phyloP scores from a whole-genome alignment of 2,797 vertebrate species.

The Coracias cyanogaster region DNA sequence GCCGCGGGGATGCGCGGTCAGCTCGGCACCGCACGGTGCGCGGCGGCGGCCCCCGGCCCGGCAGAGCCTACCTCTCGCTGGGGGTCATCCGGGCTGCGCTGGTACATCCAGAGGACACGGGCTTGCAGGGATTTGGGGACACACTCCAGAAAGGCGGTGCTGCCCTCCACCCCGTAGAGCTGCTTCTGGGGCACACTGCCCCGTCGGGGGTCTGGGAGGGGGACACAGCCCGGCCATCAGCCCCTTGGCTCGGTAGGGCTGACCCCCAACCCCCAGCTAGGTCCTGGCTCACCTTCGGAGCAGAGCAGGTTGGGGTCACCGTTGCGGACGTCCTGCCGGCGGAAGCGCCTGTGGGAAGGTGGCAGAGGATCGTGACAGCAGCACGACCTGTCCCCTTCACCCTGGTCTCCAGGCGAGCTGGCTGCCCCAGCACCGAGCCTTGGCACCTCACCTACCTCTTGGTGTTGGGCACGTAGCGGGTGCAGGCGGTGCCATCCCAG shows the following conservation, averaged over 20 bases:
- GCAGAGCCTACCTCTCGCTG: slow-evolving; percentile 84
- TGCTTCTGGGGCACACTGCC: slow-evolving; percentile 86
- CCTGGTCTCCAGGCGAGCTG: rapidly evolving
- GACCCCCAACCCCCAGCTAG: rapidly evolving
- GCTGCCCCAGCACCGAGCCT: rapidly evolving
- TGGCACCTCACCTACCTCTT: slow-evolving; percentile 81
- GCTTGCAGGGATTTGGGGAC: slow-evolving; percentile 92
- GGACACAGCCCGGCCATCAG: background rate
- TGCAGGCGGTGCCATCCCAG: slow-evolving; percentile 92
- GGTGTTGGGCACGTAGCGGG: slow-evolving; percentile 91
- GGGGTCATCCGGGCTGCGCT: slow-evolving; percentile 81
- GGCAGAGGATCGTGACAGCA: background rate
- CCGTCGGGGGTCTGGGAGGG: slow-evolving; percentile 83
- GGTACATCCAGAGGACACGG: slow-evolving; percentile 90
- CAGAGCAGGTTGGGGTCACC: slow-evolving; percentile 93
- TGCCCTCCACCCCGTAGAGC: slow-evolving; percentile 86
- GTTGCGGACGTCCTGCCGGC: slow-evolving; percentile 93
- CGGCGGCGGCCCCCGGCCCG: rapidly evolving
- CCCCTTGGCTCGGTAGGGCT: rapidly evolving
- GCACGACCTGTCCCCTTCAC: background rate
- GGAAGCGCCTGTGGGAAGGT: slow-evolving; percentile 85
- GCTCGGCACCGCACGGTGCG: background rate
- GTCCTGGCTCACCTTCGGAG: slow-evolving; percentile 87
- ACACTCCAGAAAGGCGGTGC: slow-evolving; percentile 82
- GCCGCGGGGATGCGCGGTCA: rapidly evolving